Conservation (phyloP, 1,140 invertebrate species). For the Anastrepha obliqua region DNA sequence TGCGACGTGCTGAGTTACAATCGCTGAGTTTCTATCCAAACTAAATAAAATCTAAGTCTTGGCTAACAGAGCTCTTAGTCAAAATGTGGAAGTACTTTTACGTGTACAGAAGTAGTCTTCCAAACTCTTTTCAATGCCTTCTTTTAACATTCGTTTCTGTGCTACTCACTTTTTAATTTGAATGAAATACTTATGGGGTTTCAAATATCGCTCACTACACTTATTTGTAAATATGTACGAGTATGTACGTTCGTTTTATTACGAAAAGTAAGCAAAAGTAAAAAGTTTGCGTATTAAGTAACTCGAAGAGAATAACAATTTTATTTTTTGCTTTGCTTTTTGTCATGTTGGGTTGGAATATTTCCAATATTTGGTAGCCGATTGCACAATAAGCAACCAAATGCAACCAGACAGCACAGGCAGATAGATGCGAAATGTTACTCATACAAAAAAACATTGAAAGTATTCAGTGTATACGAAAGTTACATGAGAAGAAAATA, state of each 20-base stretch:
- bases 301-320: background rate
- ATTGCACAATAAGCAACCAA: background rate
- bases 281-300: background rate
- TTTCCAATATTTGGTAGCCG: conserved; percentile 13
- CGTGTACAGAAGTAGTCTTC: too few species aligned
- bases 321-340: background rate
- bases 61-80: too few species aligned
- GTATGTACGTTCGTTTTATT: too few species aligned
- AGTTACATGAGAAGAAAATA: background rate
- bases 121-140: too few species aligned
- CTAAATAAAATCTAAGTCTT: too few species aligned
- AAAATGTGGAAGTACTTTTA: too few species aligned
- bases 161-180: too few species aligned
- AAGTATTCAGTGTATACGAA: background rate
- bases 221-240: conserved; percentile 48
- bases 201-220: background rate
- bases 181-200: too few species aligned
- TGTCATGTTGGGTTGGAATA: background rate
- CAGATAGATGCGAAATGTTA: background rate
- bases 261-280: background rate
- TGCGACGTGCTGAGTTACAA: too few species aligned
- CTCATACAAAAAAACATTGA: background rate
- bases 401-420: background rate
- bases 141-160: too few species aligned
- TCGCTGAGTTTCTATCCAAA: too few species aligned